Percentiles rank a stretch among this genome's conserved stretches.
Conservation (phyloP, 2,888 invertebrate genomes). For the Noctua pronuba region DNA sequence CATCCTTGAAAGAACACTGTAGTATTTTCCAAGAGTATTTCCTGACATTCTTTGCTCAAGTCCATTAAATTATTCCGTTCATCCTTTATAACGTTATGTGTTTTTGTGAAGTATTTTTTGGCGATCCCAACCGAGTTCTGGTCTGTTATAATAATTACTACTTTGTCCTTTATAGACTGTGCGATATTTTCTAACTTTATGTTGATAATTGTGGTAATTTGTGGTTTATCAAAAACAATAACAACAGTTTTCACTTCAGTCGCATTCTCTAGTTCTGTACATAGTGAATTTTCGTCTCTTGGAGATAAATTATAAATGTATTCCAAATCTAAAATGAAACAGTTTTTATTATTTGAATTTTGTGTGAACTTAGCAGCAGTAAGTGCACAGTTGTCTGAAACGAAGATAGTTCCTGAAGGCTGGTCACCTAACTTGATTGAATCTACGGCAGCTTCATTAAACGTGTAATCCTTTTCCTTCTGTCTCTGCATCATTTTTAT, state of each 20-base stretch:
- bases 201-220: background rate
- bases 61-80: background rate
- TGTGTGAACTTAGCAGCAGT: slow-evolving; percentile 2
- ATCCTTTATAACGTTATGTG: background rate
- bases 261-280: background rate
- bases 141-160: background rate
- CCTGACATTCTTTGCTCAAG: background rate
- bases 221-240: background rate
- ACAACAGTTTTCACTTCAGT: background rate
- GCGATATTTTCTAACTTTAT: background rate
- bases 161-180: background rate
- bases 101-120: background rate
- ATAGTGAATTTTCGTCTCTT: background rate
- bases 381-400: background rate
- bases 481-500: background rate
- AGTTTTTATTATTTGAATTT: background rate
- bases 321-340: background rate
- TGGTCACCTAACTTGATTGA: background rate
- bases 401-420: slow-evolving; percentile 7
- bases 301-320: background rate
- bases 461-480: background rate
- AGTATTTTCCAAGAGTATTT: background rate
- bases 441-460: background rate
- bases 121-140: background rate
- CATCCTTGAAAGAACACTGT: background rate